These are phyloP conservation scores for Propithecus perrieri DNA, from an alignment of 2,797 vertebrate species.

Conservation along the genomic window DNA sequence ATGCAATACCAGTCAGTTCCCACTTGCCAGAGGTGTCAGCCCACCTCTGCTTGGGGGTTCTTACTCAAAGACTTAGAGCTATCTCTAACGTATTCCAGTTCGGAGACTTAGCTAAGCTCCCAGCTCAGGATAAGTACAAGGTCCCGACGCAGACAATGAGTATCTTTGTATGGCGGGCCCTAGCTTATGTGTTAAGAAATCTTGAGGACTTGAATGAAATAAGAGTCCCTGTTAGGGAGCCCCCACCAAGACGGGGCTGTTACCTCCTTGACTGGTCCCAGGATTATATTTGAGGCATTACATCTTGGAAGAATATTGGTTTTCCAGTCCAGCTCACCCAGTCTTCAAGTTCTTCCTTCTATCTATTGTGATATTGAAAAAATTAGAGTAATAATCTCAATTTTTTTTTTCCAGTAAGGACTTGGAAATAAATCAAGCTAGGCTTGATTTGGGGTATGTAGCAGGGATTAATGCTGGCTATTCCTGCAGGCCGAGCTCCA, in stretches of 20 bases:
- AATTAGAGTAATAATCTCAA: background rate
- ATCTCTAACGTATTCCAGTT: background rate
- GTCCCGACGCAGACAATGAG: background rate
- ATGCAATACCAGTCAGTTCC: background rate
- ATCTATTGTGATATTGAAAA: background rate
- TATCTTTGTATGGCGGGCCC: background rate
- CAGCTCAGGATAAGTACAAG: background rate
- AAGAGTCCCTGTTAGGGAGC: background rate
- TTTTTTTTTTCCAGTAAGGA: background rate
- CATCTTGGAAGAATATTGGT: background rate
- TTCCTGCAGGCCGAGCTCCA: background rate
- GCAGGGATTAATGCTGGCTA: too few relatives aligned
- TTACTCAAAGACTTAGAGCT: background rate
- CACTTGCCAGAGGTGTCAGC: background rate
- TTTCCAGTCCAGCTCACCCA: background rate
- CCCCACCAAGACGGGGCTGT: background rate
- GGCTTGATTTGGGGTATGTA: fast-evolving
- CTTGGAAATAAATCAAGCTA: background rate
- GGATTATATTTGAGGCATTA: background rate
- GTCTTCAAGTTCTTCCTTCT: background rate
- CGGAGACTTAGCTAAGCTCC: background rate
- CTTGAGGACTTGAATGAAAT: background rate
- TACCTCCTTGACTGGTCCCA: background rate
- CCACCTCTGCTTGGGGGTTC: background rate
- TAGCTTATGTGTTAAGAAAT: background rate